Conservation (phyloP, 2,888 invertebrate species). For the Chloroclysta siterata region DNA sequence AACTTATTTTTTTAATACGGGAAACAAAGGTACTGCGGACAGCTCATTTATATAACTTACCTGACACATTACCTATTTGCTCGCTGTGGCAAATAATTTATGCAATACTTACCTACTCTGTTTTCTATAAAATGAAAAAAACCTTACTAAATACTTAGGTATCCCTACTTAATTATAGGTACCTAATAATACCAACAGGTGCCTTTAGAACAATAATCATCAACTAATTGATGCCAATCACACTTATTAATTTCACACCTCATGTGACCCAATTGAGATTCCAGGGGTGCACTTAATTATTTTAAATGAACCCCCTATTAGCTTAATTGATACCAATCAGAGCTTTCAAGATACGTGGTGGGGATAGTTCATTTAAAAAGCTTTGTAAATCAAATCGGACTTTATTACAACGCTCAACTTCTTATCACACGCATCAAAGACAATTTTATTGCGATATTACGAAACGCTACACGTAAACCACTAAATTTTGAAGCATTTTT, state of each 20-base stretch:
- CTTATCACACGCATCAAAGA: conserved; percentile 11
- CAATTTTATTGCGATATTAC: neutral
- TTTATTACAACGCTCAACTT: conserved; percentile 17
- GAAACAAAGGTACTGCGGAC: no score
- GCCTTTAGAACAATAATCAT: conserved; percentile 7
- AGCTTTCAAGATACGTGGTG: conserved; percentile 12
- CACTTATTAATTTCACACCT: conserved; percentile 32
- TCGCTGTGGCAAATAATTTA: no score
- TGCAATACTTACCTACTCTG: no score
- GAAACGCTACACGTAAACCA: neutral
- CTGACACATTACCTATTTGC: no score
- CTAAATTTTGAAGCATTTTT: neutral
- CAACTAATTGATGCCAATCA: conserved; percentile 29
- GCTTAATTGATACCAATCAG: conserved; percentile 30
- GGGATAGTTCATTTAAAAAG: conserved; percentile 16
- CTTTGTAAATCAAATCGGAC: conserved; percentile 15
- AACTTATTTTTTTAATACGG: no score
- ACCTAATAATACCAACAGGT: conserved; percentile 10
- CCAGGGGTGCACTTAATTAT: conserved; percentile 22
- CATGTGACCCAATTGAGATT: conserved; percentile 24
- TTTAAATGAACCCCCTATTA: conserved; percentile 34
- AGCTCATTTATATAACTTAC: no score
- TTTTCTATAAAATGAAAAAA: no score
- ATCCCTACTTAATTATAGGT: no score
- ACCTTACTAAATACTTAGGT: no score